Conservation (phyloP, 2,888 invertebrate species). For the Cynaeus angustus region DNA sequence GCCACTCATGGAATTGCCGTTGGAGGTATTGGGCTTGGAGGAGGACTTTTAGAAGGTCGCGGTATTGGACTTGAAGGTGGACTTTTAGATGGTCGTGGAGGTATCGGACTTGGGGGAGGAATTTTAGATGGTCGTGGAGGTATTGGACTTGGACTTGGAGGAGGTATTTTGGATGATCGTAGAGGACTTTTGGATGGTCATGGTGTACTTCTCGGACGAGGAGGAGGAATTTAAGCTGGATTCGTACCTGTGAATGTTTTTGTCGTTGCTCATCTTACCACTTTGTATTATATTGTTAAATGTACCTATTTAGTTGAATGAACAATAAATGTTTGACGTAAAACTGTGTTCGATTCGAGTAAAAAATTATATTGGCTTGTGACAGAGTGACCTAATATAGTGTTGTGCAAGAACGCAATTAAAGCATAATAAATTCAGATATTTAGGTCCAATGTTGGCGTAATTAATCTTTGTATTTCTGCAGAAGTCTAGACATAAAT, state of each 20-base stretch:
- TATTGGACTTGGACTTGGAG: not conserved
- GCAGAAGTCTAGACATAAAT: not conserved
- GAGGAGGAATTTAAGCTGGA: constrained; percentile 7
- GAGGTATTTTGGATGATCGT: not conserved
- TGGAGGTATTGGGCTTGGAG: constrained; percentile 10
- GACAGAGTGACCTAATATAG: constrained; percentile 29
- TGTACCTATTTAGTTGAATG: constrained; percentile 19
- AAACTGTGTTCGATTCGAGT: not conserved
- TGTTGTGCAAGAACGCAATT: constrained; percentile 20
- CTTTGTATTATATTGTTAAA: constrained; percentile 17
- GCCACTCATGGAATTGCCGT: constrained; percentile 14
- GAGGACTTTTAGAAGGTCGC: constrained; percentile 11
- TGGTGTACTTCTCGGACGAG: not conserved
- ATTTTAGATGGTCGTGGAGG: constrained; percentile 14
- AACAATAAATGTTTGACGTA: constrained; percentile 36
- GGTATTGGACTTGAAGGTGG: constrained; percentile 11
- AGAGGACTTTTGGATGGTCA: not conserved
- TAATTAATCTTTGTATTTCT: constrained; percentile 11
- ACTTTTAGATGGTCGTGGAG: not conserved
- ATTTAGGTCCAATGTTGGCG: constrained; percentile 19
- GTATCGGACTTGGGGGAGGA: constrained; percentile 9
- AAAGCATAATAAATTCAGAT: not conserved
- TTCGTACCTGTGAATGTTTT: not conserved
- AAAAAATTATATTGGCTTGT: not conserved
- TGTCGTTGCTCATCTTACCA: constrained; percentile 15